Evolutionary conservation across 2,888 invertebrate genomes (phyloP).

Genomic region (Eudasyphora cyanicolor): DNA sequence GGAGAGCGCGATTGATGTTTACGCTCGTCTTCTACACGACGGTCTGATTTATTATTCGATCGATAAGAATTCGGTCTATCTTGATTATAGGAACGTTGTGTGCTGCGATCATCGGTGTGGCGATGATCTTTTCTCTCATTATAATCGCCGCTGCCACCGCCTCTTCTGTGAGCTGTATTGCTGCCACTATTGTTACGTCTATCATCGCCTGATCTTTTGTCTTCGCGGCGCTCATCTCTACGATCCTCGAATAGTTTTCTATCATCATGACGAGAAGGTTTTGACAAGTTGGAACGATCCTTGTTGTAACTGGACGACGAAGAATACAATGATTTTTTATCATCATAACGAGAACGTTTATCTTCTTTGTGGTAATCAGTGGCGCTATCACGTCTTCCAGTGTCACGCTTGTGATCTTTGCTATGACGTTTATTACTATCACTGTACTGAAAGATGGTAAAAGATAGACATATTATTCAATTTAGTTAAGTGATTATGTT

Average conservation of each 20-base stretch:
- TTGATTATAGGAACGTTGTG: slow-evolving; percentile 57
- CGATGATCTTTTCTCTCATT: slow-evolving; percentile 53
- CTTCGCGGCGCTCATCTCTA: slow-evolving; percentile 60
- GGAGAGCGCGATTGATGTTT: slow-evolving; percentile 60
- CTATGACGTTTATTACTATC: slow-evolving; percentile 30
- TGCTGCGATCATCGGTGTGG: slow-evolving; percentile 53
- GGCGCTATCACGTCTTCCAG: slow-evolving; percentile 55
- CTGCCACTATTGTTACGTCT: slow-evolving; percentile 46
- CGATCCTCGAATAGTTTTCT: slow-evolving; percentile 63
- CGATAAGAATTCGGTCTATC: slow-evolving; percentile 54
- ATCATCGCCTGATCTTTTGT: slow-evolving; percentile 56
- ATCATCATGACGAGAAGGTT: slow-evolving; percentile 62
- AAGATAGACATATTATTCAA: background rate
- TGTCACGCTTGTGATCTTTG: slow-evolving; percentile 56
- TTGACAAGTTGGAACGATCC: slow-evolving; percentile 53
- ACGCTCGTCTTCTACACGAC: slow-evolving; percentile 37
- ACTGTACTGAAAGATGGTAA: slow-evolving; percentile 30
- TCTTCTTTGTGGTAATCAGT: slow-evolving; percentile 63
- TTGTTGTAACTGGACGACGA: slow-evolving; percentile 43
- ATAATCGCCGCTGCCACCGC: slow-evolving; percentile 39
- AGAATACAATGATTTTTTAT: slow-evolving; percentile 36
- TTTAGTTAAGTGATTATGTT: background rate
- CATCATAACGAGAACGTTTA: slow-evolving; percentile 67
- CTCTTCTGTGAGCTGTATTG: slow-evolving; percentile 13
- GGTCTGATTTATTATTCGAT: slow-evolving; percentile 43